A percentile compares a stretch with the other conserved stretches of the same genome.
Conservation (phyloP, 2,797 vertebrate species). For the Mus caroli region DNA sequence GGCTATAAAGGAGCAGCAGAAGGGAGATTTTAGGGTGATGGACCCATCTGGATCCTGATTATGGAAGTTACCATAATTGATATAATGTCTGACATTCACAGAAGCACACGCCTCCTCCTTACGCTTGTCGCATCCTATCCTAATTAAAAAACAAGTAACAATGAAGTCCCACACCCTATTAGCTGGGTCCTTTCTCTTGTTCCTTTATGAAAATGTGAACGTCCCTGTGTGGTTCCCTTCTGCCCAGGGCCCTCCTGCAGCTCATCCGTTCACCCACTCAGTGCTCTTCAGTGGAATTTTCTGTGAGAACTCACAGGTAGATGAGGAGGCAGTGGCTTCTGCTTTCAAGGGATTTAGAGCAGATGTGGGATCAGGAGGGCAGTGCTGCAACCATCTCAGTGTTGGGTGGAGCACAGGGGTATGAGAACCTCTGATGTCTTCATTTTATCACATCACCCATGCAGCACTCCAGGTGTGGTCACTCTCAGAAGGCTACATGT, state of each 20-base stretch:
- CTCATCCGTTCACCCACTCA: neutral
- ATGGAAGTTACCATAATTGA: neutral
- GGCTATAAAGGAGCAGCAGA: neutral
- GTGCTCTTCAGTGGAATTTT: neutral
- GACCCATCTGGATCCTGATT: neutral
- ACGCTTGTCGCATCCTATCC: neutral
- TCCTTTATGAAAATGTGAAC: conserved; percentile 15
- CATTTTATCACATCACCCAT: neutral
- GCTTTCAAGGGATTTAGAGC: neutral
- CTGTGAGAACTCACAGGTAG: neutral
- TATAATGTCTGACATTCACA: neutral
- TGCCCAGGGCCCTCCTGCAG: neutral
- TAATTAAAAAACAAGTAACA: neutral
- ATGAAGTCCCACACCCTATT: neutral
- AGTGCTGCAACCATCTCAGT: neutral
- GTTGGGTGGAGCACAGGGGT: fast-evolving
- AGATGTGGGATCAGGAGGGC: neutral
- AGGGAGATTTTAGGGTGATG: neutral
- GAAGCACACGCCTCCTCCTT: neutral
- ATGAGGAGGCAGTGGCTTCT: neutral
- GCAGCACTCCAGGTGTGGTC: neutral
- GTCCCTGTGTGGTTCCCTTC: neutral
- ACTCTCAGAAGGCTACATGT: neutral
- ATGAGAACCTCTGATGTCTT: neutral
- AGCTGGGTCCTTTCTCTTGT: neutral